Evolutionary conservation across 2,888 invertebrate species (phyloP).

Genomic region (Tachystola acroxantha): DNA sequence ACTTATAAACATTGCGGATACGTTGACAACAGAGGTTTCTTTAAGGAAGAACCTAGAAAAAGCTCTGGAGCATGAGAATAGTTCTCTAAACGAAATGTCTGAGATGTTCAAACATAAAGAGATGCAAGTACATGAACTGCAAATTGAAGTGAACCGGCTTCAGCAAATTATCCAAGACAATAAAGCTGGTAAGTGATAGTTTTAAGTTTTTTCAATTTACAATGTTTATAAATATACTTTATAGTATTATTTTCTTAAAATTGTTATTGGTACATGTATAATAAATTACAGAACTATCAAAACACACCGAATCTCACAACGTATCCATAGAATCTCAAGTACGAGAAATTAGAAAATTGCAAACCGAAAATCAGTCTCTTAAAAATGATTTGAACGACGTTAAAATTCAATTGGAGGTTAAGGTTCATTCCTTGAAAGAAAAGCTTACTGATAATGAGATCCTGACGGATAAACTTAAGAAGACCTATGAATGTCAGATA

Average conservation of each 20-base stretch:
- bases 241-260: background rate
- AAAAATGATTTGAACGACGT: slow-evolving; percentile 41
- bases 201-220: no score
- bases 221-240: background rate
- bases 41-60: slow-evolving; percentile 28
- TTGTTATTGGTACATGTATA: no score
- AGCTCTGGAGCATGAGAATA: slow-evolving; percentile 27
- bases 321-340: slow-evolving; percentile 29
- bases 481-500: slow-evolving; percentile 49
- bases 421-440: slow-evolving; percentile 52
- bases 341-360: slow-evolving; percentile 34
- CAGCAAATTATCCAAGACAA: slow-evolving; percentile 28
- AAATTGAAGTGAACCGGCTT: slow-evolving; percentile 30
- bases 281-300: slow-evolving; percentile 30
- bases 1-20: slow-evolving; percentile 29
- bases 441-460: slow-evolving; percentile 48
- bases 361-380: slow-evolving; percentile 41
- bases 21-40: slow-evolving; percentile 28
- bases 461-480: slow-evolving; percentile 49
- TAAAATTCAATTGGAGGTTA: slow-evolving; percentile 45
- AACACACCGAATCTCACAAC: slow-evolving; percentile 29
- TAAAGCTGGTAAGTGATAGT: slow-evolving; percentile 41
- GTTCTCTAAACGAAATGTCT: slow-evolving; percentile 23
- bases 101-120: slow-evolving; percentile 34
- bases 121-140: slow-evolving; percentile 23